phyloP scores from a whole-genome alignment of 2,888 invertebrate species.

The Pristionchus exspectatus region DNA sequence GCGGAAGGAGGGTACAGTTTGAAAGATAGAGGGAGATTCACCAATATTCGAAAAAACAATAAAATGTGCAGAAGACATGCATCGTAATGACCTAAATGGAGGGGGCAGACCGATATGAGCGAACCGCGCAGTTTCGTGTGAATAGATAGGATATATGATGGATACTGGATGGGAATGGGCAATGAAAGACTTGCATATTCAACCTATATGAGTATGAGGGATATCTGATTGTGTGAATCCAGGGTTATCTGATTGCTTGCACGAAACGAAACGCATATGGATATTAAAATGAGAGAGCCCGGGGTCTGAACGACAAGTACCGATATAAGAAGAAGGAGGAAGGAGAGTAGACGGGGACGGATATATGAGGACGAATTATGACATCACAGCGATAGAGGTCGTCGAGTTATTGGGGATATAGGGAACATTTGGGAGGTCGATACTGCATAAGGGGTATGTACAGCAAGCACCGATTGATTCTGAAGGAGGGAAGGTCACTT shows the following conservation, averaged over 20 bases:
- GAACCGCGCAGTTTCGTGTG: conserved; percentile 20
- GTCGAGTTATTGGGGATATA: neutral
- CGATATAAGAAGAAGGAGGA: conserved; percentile 31
- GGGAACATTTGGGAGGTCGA: neutral
- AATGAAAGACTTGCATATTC: conserved; percentile 43
- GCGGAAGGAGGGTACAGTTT: neutral
- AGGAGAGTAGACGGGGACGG: neutral
- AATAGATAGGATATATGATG: neutral
- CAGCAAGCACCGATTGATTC: conserved; percentile 38
- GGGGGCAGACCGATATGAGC: conserved; percentile 6
- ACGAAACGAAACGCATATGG: conserved; percentile 7
- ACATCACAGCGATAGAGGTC: conserved; percentile 40
- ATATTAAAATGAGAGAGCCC: neutral
- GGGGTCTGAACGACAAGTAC: conserved; percentile 23
- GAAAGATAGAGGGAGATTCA: conserved; percentile 39
- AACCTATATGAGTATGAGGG: conserved; percentile 36
- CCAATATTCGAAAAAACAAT: neutral
- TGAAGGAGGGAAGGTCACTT: neutral
- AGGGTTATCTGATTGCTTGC: conserved; percentile 38
- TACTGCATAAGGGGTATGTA: conserved; percentile 7
- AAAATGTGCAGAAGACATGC: conserved; percentile 3
- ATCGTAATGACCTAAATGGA: conserved; percentile 35
- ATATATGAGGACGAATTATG: neutral
- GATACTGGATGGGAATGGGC: conserved; percentile 40
- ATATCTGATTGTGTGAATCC: neutral